These are phyloP conservation scores for Diadumene lineata DNA, from an alignment of 92 coral and sea anemone genomes.

Conservation along the genomic window DNA sequence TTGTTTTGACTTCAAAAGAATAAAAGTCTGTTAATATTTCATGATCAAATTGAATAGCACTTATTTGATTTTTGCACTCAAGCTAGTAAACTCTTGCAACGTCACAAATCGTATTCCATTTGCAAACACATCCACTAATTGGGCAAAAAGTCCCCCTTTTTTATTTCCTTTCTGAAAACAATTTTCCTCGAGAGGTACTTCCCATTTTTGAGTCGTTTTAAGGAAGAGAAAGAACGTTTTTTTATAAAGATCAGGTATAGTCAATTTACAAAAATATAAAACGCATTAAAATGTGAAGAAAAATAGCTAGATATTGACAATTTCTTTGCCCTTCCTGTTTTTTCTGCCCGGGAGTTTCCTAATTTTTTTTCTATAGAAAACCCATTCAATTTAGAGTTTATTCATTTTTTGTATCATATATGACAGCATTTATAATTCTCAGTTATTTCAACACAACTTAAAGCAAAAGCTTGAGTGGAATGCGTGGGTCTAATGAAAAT, in stretches of 20 bases:
- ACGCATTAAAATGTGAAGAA: background rate
- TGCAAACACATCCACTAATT: background rate
- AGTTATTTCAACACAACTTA: conserved; percentile 13
- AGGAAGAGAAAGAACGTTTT: too few relatives aligned
- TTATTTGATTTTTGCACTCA: conserved; percentile 11
- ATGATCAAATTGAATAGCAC: conserved; percentile 4
- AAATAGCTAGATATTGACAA: background rate
- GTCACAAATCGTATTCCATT: background rate
- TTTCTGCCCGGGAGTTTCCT: background rate
- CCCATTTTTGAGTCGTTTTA: too few relatives aligned
- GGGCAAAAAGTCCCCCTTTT: background rate
- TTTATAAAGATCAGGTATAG: too few relatives aligned
- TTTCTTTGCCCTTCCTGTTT: background rate
- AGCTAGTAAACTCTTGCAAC: background rate
- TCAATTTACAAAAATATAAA: background rate
- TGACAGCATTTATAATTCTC: background rate
- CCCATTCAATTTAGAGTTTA: background rate
- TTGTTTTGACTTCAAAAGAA: conserved; percentile 19
- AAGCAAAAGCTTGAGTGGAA: conserved; percentile 1
- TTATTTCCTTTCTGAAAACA: background rate
- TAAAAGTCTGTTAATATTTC: conserved; percentile 13
- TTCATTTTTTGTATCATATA: background rate
- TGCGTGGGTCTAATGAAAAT: conserved; percentile 32
- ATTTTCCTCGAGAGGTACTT: too few relatives aligned
- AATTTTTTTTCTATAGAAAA: background rate